Percentiles rank a stretch among this genome's conserved stretches.
These are phyloP conservation scores for Acleris sparsana DNA, from an alignment of 2,888 invertebrate genomes.

Conservation along the genomic window DNA sequence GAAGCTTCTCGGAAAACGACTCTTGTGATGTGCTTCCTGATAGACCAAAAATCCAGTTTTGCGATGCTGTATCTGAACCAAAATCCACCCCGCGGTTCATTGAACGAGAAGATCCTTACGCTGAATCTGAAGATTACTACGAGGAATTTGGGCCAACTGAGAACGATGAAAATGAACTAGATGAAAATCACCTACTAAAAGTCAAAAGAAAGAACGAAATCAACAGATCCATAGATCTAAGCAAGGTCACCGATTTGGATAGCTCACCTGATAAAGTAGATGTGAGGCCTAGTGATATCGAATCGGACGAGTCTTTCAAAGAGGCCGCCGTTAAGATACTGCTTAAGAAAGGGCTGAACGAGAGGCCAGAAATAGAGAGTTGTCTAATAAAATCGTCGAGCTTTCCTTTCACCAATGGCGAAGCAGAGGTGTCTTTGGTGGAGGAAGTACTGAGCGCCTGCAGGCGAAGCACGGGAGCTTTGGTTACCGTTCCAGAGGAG, in stretches of 20 bases:
- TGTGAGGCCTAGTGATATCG: conserved; percentile 62
- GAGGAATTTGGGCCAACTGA: conserved; percentile 67
- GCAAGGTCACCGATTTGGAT: conserved; percentile 57
- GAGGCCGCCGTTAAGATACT: conserved; percentile 75
- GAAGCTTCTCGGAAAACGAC: conserved; percentile 79
- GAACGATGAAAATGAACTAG: conserved; percentile 73
- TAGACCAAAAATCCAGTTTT: conserved; percentile 62
- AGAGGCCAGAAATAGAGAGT: conserved; percentile 58
- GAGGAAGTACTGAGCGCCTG: conserved; percentile 77
- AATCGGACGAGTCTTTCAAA: conserved; percentile 68
- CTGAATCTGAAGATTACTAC: conserved; percentile 72
- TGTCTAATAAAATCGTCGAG: conserved; percentile 69
- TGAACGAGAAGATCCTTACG: conserved; percentile 76
- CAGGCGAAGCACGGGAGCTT: conserved; percentile 70
- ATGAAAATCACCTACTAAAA: conserved; percentile 71
- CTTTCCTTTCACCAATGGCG: conserved; percentile 62
- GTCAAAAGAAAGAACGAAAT: conserved; percentile 79
- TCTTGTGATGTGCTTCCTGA: conserved; percentile 73
- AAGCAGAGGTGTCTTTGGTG: conserved; percentile 70
- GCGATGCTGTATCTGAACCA: conserved; percentile 76
- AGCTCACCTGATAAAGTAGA: conserved; percentile 56
- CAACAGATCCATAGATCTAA: conserved; percentile 68
- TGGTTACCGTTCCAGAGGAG: conserved; percentile 85
- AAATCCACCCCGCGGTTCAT: conserved; percentile 75
- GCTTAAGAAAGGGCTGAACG: conserved; percentile 57